Percentiles rank a stretch among this genome's conserved stretches.
Conservation (phyloP, 2,888 invertebrate genomes). For the Apodemia duryi region DNA sequence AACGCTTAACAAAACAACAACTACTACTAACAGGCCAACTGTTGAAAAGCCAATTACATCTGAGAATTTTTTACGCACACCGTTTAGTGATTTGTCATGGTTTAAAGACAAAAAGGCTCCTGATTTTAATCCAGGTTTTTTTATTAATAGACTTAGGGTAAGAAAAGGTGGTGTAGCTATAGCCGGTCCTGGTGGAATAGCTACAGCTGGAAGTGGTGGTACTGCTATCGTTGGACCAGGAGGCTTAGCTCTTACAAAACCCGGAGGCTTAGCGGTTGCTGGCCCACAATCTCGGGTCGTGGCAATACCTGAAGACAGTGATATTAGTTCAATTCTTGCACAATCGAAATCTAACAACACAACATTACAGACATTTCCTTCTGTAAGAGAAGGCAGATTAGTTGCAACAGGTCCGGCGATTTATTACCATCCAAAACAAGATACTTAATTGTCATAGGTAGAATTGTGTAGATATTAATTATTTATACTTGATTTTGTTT, state of each 20-base stretch:
- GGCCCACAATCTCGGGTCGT: slow-evolving; percentile 86
- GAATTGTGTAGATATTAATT: slow-evolving; percentile 32
- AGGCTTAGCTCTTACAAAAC: slow-evolving; percentile 86
- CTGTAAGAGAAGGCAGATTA: slow-evolving; percentile 82
- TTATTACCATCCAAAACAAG: slow-evolving; percentile 79
- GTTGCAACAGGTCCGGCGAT: slow-evolving; percentile 87
- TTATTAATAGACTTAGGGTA: slow-evolving; percentile 84
- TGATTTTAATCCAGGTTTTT: slow-evolving; percentile 80
- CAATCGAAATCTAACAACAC: slow-evolving; percentile 54
- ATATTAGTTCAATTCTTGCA: slow-evolving; percentile 76
- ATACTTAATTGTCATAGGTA: slow-evolving; percentile 41
- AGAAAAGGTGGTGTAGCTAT: slow-evolving; percentile 88
- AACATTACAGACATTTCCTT: slow-evolving; percentile 23
- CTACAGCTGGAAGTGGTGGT: slow-evolving; percentile 88
- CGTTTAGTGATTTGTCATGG: slow-evolving; percentile 45
- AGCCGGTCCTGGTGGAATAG: slow-evolving; percentile 90
- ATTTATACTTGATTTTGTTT: slow-evolving; percentile 40
- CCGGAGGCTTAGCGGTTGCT: slow-evolving; percentile 86
- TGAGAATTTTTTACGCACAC: slow-evolving; percentile 49
- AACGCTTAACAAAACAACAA: slow-evolving; percentile 41
- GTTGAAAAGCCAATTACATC: slow-evolving; percentile 40
- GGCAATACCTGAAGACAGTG: slow-evolving; percentile 81
- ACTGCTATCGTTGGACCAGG: slow-evolving; percentile 90
- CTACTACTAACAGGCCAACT: slow-evolving; percentile 18
- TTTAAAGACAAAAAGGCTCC: slow-evolving; percentile 54